Conservation (phyloP, 2,113 vertebrate species). For the Herpailurus yagouaroundi region DNA sequence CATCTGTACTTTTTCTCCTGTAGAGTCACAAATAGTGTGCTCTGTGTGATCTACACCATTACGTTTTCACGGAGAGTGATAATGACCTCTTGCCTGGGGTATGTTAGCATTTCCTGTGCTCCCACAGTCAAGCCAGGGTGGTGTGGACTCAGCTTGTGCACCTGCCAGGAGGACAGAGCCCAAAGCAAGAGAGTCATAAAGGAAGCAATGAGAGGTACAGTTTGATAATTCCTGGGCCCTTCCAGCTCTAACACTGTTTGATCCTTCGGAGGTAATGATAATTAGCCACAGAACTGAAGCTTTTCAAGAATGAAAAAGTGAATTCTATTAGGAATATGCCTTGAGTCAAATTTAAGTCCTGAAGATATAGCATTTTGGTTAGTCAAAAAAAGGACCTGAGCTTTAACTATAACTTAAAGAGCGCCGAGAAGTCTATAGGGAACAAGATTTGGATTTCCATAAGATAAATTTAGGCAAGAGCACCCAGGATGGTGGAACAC, state of each 20-base stretch:
- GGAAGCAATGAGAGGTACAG: background rate
- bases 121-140: background rate
- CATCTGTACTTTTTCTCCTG: background rate
- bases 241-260: background rate
- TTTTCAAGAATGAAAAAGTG: constrained; percentile 2
- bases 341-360: constrained; percentile 23
- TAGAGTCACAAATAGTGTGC: background rate
- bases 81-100: background rate
- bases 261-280: background rate
- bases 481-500: background rate
- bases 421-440: background rate
- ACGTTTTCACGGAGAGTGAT: background rate
- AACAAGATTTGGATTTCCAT: background rate
- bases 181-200: background rate
- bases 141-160: background rate
- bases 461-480: background rate
- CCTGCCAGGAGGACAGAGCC: background rate
- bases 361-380: background rate
- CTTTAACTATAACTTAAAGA: constrained; percentile 40
- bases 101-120: background rate
- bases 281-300: background rate
- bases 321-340: constrained; percentile 1
- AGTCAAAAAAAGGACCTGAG: background rate
- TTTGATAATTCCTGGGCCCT: background rate
- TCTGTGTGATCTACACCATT: background rate